Conservation (phyloP, 2,797 vertebrate species). For the Ispidina picta region DNA sequence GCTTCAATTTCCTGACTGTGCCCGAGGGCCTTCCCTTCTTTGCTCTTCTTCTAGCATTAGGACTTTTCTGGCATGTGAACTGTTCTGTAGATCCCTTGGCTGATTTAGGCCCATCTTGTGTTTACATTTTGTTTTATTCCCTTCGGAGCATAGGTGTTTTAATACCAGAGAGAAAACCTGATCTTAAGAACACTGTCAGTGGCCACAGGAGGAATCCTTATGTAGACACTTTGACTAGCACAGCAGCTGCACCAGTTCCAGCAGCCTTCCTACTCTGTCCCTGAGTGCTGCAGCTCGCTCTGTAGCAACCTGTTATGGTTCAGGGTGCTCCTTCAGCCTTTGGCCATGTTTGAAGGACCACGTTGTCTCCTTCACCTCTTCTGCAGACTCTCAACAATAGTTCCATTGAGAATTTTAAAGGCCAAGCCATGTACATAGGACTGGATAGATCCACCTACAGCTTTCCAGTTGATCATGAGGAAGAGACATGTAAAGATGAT, state of each 20-base stretch:
- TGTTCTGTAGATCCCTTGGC: not conserved
- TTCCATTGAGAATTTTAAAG: not conserved
- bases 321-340: not conserved
- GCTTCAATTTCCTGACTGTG: slow-evolving; percentile 50
- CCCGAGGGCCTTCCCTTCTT: not conserved
- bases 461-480: not conserved
- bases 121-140: not conserved
- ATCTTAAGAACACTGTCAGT: not conserved
- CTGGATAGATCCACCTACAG: not conserved
- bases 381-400: not conserved
- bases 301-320: not conserved
- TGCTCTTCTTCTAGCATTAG: slow-evolving; percentile 5
- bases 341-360: not conserved
- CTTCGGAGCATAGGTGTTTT: not conserved
- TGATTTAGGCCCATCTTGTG: not conserved
- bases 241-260: not conserved
- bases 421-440: rapidly evolving
- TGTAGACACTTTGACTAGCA: not conserved
- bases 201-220: not conserved
- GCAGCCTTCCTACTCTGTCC: not conserved
- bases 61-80: not conserved
- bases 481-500: not conserved
- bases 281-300: not conserved
- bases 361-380: not conserved
- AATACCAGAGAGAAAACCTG: not conserved